Percentiles rank a stretch among this genome's conserved stretches.
Conservation (phyloP, 2,888 invertebrate species). For the Ptychoptera contaminata region DNA sequence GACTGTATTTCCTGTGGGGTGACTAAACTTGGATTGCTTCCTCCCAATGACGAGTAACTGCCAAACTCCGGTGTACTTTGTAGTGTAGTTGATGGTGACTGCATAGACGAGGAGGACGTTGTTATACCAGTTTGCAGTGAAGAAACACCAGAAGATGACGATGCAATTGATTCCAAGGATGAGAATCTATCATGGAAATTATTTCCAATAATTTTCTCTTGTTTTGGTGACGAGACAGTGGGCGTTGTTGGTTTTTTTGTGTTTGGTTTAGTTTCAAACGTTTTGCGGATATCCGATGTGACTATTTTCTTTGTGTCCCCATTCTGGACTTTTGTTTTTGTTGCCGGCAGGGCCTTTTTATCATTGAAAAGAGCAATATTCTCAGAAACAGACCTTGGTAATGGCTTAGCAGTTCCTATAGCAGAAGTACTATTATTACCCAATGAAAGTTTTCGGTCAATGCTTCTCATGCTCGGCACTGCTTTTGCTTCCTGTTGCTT, state of each 20-base stretch:
- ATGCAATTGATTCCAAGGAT: constrained; percentile 29
- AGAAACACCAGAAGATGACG: constrained; percentile 30
- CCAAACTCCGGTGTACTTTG: constrained; percentile 30
- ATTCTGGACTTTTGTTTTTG: too few relatives aligned
- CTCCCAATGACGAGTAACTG: constrained; percentile 30
- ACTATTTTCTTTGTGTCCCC: constrained; percentile 12
- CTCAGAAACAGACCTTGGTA: neutral
- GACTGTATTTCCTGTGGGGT: constrained; percentile 33
- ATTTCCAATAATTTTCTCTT: too few relatives aligned
- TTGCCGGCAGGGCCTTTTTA: neutral
- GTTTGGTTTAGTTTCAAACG: constrained; percentile 19
- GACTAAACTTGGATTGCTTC: constrained; percentile 30
- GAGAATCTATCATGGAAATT: constrained; percentile 28
- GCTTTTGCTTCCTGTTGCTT: constrained; percentile 12
- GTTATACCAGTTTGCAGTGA: constrained; percentile 2
- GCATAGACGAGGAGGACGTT: constrained; percentile 21
- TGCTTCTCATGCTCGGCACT: neutral
- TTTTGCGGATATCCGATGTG: constrained; percentile 29
- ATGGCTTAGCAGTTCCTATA: too few relatives aligned
- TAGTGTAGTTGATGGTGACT: constrained; percentile 24
- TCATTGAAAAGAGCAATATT: constrained; percentile 3
- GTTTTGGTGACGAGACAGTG: neutral
- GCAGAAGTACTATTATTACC: too few relatives aligned
- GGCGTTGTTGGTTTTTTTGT: neutral
- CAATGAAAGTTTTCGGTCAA: too few relatives aligned